phyloP scores from a whole-genome alignment of 2,888 invertebrate species.

The Allygus modestus region DNA sequence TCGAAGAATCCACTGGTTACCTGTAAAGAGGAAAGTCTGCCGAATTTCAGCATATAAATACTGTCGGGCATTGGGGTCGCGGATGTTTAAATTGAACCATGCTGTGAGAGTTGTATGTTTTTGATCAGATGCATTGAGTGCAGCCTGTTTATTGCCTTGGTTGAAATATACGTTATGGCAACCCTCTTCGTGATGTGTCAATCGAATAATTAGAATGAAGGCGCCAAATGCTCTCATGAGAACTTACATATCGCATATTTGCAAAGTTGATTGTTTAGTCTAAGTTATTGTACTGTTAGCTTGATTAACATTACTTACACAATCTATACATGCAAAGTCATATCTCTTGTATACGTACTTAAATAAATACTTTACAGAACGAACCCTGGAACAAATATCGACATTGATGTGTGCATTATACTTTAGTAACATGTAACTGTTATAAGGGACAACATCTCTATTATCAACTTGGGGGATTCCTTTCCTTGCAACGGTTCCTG shows the following conservation, averaged over 20 bases:
- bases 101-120: constrained; percentile 60
- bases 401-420: no score
- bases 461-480: constrained; percentile 18
- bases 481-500: not conserved
- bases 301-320: not conserved
- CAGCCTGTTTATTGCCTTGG: not conserved
- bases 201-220: constrained; percentile 1
- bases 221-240: no score
- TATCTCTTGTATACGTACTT: no score
- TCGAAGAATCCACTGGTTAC: not conserved
- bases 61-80: constrained; percentile 2
- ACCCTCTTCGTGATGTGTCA: constrained; percentile 54
- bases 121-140: not conserved
- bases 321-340: constrained; percentile 46
- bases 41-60: not conserved
- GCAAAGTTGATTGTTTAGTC: constrained; percentile 38
- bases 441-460: constrained; percentile 59
- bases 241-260: constrained; percentile 58
- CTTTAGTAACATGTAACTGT: constrained; percentile 53
- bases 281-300: not conserved
- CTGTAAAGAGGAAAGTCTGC: no score
- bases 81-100: constrained; percentile 51
- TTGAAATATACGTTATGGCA: constrained; percentile 54
- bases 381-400: constrained; percentile 61
- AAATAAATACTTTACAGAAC: constrained; percentile 63